phyloP scores from a whole-genome alignment of 2,888 invertebrate genomes.

The Acronicta alni region DNA sequence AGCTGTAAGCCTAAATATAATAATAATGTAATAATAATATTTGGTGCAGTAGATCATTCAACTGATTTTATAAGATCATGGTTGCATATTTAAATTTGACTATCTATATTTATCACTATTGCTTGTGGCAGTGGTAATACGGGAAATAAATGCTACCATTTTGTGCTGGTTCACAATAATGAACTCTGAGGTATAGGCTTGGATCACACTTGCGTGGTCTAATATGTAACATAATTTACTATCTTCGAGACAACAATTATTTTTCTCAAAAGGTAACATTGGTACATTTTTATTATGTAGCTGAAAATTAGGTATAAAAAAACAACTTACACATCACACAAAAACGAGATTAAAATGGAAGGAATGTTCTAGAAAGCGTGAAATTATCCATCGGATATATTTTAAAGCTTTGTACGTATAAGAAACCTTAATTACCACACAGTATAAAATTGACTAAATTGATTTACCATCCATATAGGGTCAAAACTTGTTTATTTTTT shows the following conservation, averaged over 20 bases:
- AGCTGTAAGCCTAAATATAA: too few species aligned
- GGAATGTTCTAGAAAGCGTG: slow-evolving; percentile 46
- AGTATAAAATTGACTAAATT: slow-evolving; percentile 45
- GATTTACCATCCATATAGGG: slow-evolving; percentile 4
- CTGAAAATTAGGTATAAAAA: not conserved
- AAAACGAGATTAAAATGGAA: slow-evolving; percentile 6
- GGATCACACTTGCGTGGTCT: not conserved
- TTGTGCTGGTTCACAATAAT: too few species aligned
- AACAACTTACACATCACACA: not conserved
- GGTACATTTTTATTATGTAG: not conserved
- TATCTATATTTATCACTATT: not conserved
- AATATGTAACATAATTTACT: not conserved
- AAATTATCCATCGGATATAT: slow-evolving; percentile 9
- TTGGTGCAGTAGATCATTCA: not conserved
- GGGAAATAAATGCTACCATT: too few species aligned
- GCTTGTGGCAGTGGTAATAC: too few species aligned
- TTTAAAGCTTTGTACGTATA: slow-evolving; percentile 28
- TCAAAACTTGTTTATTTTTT: too few species aligned
- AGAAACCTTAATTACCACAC: slow-evolving; percentile 15
- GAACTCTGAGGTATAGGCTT: not conserved
- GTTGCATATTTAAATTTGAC: not conserved
- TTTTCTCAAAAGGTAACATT: not conserved
- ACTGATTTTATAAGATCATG: not conserved
- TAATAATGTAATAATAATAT: not conserved
- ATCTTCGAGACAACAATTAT: not conserved